Evolutionary conservation across 1,140 invertebrate species (phyloP), one percentile per base, ranked within the genome.

Genomic region (Vanessa tameamea): DNA sequence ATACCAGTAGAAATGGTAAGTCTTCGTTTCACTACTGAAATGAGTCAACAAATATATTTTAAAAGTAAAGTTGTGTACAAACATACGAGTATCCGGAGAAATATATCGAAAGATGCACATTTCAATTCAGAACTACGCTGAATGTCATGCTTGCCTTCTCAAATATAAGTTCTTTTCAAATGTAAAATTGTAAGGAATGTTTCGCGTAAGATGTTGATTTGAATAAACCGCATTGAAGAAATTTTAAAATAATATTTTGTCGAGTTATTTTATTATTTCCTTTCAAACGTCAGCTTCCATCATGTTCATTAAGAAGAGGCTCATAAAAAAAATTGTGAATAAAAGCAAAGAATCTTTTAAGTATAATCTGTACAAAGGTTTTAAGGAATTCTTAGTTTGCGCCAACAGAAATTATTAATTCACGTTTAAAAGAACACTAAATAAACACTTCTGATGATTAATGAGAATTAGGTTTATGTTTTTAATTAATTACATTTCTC

Each of bases 221-320:
- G 51, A 53, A 53, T n/a, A 53, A 53, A 53, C 51, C 51, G n/a
- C 15, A 51, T 53, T 53, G 51, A 53, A 53, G n/a, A 53, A 16
- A 20, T 16, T n/a, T n/a, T 7, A 14, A 53, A 53, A 16, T 53
- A 53, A 20, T 53, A 53, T 53, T 53, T 20, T 16, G 51, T 53
- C 51, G 51, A 53, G 15, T 53, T 53, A 16, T 53, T 16, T 53
- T 53, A 53, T 16, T 53, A n/a, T 5, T 53, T 16, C 12, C 12
- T 14, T 50, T 50, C 12, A 15, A 15, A 50, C 11, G 4, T 50
- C 15, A n/a, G 2, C 2, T n/a, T 14, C 48, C 12, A 15, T 13
- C 11, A 50, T n/a, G 4, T 31, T 15, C 15, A 12, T 50, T 50
- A 14, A 0, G 15, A 50, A 50, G 13, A 50, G 15, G 48, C 13